Base-by-base conservation (phyloP, 1,140 invertebrate genomes). In the Lepeophtheirus salmonis region DNA sequence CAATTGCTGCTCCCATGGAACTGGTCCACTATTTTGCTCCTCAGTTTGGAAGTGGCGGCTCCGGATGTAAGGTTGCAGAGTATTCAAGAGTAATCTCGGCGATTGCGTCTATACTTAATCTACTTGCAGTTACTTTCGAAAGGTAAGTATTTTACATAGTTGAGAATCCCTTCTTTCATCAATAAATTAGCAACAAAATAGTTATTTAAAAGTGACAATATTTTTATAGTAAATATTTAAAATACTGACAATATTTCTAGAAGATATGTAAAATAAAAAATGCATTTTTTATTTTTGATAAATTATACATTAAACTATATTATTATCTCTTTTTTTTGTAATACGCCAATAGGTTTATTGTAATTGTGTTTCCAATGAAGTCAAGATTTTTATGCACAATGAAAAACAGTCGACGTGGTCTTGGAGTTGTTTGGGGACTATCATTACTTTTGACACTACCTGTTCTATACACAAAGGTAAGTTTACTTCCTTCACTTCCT, bases 281-380 rank as follows among this genome's bases (percentile, higher is more conserved):
- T 71, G 66, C 66, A 61, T 41, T 41, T 41, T 12, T 12, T 41
- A n/a, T n/a, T 63, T 58, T 63, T 60, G 48, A 64, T 65, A 64
- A 13, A n/a, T n/a, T n/a, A n/a, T n/a, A n/a, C n/a, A n/a, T n/a
- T n/a, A n/a, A n/a, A n/a, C n/a, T n/a, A n/a, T n/a, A n/a, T n/a
- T n/a, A n/a, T n/a, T n/a, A n/a, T n/a, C n/a, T n/a, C n/a, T n/a
- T n/a, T n/a, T n/a, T n/a, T n/a, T n/a, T n/a, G n/a, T n/a, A n/a
- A n/a, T n/a, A n/a, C n/a, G n/a, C n/a, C n/a, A n/a, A n/a, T 60
- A 73, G 72, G 63, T 74, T 71, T 53, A 65, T 73, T 13, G 72
- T 73, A 4, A 74, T 73, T 16, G 70, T 73, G 21, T 70, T 69
- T 63, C 72, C 72, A 1, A 73, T 73, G 67, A 60, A 65, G 20